Base-by-base conservation (phyloP, 2,113 vertebrate species). In the Isichthys henryi region DNA sequence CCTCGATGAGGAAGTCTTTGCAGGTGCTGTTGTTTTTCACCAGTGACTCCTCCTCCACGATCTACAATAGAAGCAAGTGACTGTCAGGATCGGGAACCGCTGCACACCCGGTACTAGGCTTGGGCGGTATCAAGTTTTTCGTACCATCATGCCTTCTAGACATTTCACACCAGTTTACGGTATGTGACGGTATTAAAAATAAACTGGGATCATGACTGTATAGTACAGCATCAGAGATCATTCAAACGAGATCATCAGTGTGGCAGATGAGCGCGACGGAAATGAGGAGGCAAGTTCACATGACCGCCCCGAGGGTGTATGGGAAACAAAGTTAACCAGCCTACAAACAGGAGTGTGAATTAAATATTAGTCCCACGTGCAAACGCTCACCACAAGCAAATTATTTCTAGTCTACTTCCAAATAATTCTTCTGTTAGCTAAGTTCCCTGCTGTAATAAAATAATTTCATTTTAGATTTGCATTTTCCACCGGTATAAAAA, bases 11-110 rank as follows among this genome's bases (percentile, higher is more conserved):
- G 89, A 99, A 99, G 90, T 99, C 98, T 92, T 99, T 99, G 93
- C 98, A 99, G 17, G 97, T 98, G 94, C 97, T 99, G 95, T 99
- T 99, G 95, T 99, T 99, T 94, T 99, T 99, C 92, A 99, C 98
- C 92, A 99, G 95, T 92, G 97, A 96, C 92, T 99, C 98, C 95
- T 99, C 97, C 93, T 99, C 98, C 1, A 98, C 98, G 4, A 97
- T 98, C 98, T 99, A 92, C 90, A 77, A 21, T 3, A 50, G 4
- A 86, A 23, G 19, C 4, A 8, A 70, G 39, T 48, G 3, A 86
- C 23, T 27, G 84, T 50, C 45, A 86, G 4, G 8, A 86, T 11
- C 48, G 1, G 10, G 23, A 13, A n/a, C 4, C 10, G 9, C 62
- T 5, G n/a, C 2, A 88, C 62, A 80, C 80, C 77, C 77, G 45